Evolutionary conservation across 1,140 invertebrate species (phyloP).

Genomic region (Drosophila takahashii): DNA sequence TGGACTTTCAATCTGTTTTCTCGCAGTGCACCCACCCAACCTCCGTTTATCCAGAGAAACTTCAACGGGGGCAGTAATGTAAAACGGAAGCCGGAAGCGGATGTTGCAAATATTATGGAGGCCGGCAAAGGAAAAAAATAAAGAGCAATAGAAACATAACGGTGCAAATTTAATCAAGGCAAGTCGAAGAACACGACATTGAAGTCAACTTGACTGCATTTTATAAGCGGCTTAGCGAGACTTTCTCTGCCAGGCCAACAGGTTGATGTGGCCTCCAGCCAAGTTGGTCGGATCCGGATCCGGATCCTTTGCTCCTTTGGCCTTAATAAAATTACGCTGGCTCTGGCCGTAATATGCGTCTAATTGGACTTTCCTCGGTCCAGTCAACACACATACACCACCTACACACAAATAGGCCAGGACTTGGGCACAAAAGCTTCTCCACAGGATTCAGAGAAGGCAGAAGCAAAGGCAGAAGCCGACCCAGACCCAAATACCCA

Average conservation of each 20-base stretch:
- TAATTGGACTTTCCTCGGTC: slow-evolving; percentile 68
- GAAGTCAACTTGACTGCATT: slow-evolving; percentile 65
- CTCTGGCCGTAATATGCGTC: slow-evolving; percentile 69
- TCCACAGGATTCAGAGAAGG: too few species aligned
- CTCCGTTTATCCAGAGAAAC: slow-evolving; percentile 10
- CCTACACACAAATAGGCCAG: neutral
- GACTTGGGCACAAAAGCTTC: slow-evolving; percentile 41
- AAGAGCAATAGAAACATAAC: slow-evolving; percentile 67
- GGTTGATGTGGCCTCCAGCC: slow-evolving; percentile 43
- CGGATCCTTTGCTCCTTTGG: slow-evolving; percentile 26
- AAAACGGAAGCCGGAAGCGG: slow-evolving; percentile 78
- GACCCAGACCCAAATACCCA: neutral
- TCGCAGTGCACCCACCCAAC: slow-evolving; percentile 2
- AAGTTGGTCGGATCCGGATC: slow-evolving; percentile 16
- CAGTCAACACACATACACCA: slow-evolving; percentile 17
- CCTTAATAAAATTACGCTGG: slow-evolving; percentile 73
- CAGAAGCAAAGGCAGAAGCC: too few species aligned
- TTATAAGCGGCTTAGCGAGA: slow-evolving; percentile 69
- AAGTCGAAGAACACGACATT: slow-evolving; percentile 59
- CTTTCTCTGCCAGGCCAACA: slow-evolving; percentile 43
- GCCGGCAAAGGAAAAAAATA: slow-evolving; percentile 54
- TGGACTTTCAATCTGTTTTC: neutral
- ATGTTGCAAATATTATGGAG: slow-evolving; percentile 77
- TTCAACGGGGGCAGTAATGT: slow-evolving; percentile 43
- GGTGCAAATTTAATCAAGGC: slow-evolving; percentile 80